Evolutionary conservation across 2,113 vertebrate species (phyloP).

Genomic region (Semnornis frantzii): DNA sequence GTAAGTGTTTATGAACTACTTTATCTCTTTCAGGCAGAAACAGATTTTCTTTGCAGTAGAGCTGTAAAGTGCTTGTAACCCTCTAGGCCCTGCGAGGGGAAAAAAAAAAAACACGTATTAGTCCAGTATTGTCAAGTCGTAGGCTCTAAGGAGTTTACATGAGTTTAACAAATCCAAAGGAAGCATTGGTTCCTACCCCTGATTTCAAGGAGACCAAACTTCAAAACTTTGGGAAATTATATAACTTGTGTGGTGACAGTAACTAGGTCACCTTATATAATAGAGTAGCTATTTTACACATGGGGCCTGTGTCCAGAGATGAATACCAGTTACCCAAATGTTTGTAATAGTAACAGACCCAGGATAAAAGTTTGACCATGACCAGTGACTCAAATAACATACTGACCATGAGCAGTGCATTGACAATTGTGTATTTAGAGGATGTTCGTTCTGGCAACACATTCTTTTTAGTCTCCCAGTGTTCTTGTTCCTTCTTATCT

Average conservation of each 20-base stretch:
- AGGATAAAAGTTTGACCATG: background rate
- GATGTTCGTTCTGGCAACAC: background rate
- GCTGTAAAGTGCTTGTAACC: background rate
- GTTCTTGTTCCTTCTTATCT: background rate
- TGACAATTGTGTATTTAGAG: background rate
- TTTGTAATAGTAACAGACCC: background rate
- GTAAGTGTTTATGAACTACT: conserved; percentile 74
- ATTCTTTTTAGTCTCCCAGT: background rate
- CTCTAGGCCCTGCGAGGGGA: background rate
- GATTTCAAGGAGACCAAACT: background rate
- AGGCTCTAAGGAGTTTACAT: background rate
- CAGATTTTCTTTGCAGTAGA: background rate
- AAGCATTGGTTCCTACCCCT: background rate
- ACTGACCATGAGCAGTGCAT: background rate
- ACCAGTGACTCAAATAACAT: background rate
- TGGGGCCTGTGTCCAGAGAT: background rate
- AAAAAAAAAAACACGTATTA: background rate
- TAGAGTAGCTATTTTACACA: background rate
- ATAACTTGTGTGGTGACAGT: background rate
- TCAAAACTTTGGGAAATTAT: background rate
- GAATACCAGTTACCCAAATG: background rate
- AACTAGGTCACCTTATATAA: background rate
- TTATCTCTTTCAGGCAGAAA: background rate
- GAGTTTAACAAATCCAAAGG: background rate
- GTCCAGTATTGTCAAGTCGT: background rate